These are phyloP conservation scores for Scotopteryx bipunctaria DNA, from an alignment of 2,888 invertebrate species.

Conservation along the genomic window DNA sequence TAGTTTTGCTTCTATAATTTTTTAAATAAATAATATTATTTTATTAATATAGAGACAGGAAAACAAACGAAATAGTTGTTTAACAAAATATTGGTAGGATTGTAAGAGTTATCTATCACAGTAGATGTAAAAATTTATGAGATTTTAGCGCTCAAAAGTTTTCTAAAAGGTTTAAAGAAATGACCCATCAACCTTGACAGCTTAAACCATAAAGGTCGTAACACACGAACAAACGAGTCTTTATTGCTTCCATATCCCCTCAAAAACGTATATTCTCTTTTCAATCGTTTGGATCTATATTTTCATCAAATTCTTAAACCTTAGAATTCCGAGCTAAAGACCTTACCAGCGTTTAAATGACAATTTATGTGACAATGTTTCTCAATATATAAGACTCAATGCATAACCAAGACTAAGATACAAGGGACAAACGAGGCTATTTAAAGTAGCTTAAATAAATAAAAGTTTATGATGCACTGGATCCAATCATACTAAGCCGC, in stretches of 20 bases:
- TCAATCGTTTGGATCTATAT: constrained; percentile 12
- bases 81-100: too few relatives aligned
- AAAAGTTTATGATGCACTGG: constrained; percentile 45
- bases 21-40: too few relatives aligned
- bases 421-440: constrained; percentile 47
- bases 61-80: too few relatives aligned
- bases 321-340: constrained; percentile 49
- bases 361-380: constrained; percentile 64
- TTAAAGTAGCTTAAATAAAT: constrained; percentile 51
- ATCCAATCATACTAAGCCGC: constrained; percentile 35
- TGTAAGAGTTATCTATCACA: too few relatives aligned
- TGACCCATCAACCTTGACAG: constrained; percentile 7
- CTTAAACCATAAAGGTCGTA: background rate
- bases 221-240: constrained; percentile 1
- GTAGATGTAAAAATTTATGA: too few relatives aligned
- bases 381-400: constrained; percentile 56
- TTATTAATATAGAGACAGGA: too few relatives aligned
- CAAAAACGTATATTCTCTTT: constrained; percentile 8
- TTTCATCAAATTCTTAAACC: constrained; percentile 20
- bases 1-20: too few relatives aligned
- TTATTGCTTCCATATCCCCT: constrained; percentile 5
- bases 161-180: background rate
- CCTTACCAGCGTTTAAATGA: constrained; percentile 53
- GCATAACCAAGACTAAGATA: constrained; percentile 46
- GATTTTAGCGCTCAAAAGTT: background rate